Conservation (phyloP, 2,797 vertebrate genomes). For the Pempheris klunzingeri region DNA sequence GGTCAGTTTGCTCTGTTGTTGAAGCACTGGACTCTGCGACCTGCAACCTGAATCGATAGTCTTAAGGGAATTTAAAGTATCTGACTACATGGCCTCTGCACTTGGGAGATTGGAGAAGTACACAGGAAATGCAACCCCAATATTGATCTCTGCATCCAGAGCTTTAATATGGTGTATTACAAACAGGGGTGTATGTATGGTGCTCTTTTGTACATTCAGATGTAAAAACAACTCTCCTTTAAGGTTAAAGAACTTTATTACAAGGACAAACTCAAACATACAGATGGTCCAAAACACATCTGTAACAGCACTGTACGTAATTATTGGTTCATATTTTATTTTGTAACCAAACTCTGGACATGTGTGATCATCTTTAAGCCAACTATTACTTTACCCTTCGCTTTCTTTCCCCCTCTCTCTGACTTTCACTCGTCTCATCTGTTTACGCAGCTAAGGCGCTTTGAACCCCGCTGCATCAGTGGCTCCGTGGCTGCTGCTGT, state of each 20-base stretch:
- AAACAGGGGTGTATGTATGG: conserved; percentile 43
- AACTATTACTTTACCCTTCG: conserved; percentile 24
- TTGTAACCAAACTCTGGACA: conserved; percentile 18
- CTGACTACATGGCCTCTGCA: conserved; percentile 75
- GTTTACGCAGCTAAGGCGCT: conserved; percentile 58
- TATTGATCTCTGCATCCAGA: conserved; percentile 67
- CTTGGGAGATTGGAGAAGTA: conserved; percentile 73
- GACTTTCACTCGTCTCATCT: conserved; percentile 61
- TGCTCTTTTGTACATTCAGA: conserved; percentile 19
- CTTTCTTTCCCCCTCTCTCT: conserved; percentile 1
- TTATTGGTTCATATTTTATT: conserved; percentile 6
- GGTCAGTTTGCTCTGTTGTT: conserved; percentile 50
- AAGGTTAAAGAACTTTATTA: conserved; percentile 21
- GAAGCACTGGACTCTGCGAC: conserved; percentile 56
- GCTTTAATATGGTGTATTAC: conserved; percentile 50
- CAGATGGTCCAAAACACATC: not conserved
- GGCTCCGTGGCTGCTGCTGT: conserved; percentile 65
- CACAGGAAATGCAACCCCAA: conserved; percentile 70
- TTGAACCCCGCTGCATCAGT: conserved; percentile 67
- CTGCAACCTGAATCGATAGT: conserved; percentile 71
- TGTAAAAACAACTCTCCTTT: not conserved
- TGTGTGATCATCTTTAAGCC: conserved; percentile 17
- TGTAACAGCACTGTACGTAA: too few relatives aligned
- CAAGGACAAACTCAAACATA: not conserved
- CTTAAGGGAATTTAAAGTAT: conserved; percentile 76